Evolutionary conservation across 2,888 invertebrate genomes (phyloP).

Genomic region (Aricia artaxerxes): DNA sequence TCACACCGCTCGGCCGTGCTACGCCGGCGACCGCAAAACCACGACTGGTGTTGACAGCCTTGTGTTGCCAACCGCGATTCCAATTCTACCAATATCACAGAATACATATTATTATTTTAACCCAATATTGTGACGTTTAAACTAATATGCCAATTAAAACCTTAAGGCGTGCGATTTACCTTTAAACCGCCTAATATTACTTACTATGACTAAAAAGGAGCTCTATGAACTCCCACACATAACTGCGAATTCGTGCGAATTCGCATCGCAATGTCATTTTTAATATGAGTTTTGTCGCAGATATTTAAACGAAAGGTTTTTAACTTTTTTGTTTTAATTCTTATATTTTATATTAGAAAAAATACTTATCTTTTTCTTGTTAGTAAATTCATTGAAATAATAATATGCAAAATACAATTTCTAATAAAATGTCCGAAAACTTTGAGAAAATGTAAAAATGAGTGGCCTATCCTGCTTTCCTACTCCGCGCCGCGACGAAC

Average conservation of each 20-base stretch:
- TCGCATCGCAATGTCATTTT: no score
- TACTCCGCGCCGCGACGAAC: no score
- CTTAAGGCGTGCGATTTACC: not conserved
- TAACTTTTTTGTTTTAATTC: not conserved
- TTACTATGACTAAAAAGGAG: not conserved
- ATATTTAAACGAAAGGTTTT: not conserved
- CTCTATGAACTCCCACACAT: no score
- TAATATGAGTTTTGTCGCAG: no score
- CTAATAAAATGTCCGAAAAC: no score
- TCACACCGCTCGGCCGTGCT: not conserved
- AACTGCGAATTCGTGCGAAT: no score
- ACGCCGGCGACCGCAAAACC: conserved; percentile 5
- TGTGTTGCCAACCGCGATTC: not conserved
- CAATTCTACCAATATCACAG: not conserved
- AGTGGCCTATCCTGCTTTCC: no score
- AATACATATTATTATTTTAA: no score
- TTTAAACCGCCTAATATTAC: not conserved
- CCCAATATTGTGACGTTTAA: not conserved
- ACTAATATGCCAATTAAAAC: not conserved
- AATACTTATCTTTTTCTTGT: no score
- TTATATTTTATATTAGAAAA: not conserved
- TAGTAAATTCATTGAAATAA: no score
- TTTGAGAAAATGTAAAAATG: no score
- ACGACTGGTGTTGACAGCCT: conserved; percentile 10
- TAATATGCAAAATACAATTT: no score